Evolutionary conservation across 92 coral and sea anemone genomes (phyloP).

Genomic region (Heliopora coerulea): DNA sequence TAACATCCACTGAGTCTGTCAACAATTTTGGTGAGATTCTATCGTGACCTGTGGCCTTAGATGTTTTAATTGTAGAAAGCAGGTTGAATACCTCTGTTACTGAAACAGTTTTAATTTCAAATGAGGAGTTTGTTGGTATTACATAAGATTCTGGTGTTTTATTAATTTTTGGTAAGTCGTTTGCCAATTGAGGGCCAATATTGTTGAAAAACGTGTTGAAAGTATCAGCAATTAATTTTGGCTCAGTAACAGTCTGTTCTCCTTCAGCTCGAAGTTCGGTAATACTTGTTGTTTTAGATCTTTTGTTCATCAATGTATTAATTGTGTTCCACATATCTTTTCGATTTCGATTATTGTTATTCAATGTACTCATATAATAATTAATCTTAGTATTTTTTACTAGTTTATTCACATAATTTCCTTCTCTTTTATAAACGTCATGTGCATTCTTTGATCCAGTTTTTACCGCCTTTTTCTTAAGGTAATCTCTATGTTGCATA

Average conservation of each 20-base stretch:
- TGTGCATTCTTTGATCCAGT: too few relatives aligned
- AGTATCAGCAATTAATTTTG: not conserved
- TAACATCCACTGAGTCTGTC: not conserved
- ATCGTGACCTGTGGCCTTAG: not conserved
- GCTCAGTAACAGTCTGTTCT: not conserved
- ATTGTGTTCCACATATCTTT: constrained; percentile 16
- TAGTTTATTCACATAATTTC: too few relatives aligned
- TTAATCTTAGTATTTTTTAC: too few relatives aligned
- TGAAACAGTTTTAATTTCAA: not conserved
- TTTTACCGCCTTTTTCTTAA: too few relatives aligned
- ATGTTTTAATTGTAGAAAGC: not conserved
- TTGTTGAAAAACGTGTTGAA: not conserved
- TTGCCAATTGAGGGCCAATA: not conserved
- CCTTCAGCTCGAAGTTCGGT: not conserved
- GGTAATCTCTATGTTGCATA: too few relatives aligned
- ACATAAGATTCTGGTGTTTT: not conserved
- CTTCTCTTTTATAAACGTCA: too few relatives aligned
- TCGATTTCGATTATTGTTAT: not conserved
- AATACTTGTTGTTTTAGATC: constrained; percentile 4
- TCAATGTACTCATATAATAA: too few relatives aligned
- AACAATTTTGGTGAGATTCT: not conserved
- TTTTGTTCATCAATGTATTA: not conserved
- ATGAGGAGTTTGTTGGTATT: not conserved
- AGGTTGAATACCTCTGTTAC: not conserved
- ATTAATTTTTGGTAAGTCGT: not conserved